These are phyloP conservation scores for Leucophenga varia DNA, from an alignment of 1,140 invertebrate species.

Conservation along the genomic window DNA sequence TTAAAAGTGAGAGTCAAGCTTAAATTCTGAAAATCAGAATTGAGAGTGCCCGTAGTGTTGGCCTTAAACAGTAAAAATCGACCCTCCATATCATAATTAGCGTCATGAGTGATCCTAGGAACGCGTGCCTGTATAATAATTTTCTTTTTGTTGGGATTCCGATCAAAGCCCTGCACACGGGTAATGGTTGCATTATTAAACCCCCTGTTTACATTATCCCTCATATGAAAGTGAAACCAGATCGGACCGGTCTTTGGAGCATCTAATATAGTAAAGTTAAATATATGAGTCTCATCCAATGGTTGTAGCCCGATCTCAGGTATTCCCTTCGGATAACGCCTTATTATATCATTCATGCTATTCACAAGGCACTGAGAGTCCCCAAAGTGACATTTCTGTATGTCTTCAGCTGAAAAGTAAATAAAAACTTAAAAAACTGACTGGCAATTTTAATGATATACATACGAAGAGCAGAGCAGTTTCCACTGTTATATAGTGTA, in stretches of 20 bases:
- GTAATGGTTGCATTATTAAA: constrained; percentile 28
- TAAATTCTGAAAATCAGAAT: constrained; percentile 30
- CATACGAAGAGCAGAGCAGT: constrained; percentile 14
- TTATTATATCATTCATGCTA: constrained; percentile 25
- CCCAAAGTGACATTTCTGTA: constrained; percentile 28
- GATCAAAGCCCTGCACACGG: constrained; percentile 24
- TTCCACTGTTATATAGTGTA: background rate
- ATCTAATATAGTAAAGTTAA: constrained; percentile 6
- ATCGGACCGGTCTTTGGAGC: constrained; percentile 9
- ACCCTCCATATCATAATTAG: too few relatives aligned
- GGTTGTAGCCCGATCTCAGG: constrained; percentile 26
- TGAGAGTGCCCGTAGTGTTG: constrained; percentile 24
- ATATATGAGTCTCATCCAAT: constrained; percentile 10
- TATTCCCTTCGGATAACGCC: constrained; percentile 29
- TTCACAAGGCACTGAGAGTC: constrained; percentile 21
- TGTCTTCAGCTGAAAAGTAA: constrained; percentile 20
- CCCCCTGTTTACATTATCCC: constrained; percentile 12
- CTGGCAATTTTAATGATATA: background rate
- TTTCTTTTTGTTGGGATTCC: constrained; percentile 14
- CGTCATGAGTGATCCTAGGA: too few relatives aligned
- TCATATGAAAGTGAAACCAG: constrained; percentile 24
- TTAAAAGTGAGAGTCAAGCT: constrained; percentile 20
- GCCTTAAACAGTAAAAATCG: constrained; percentile 13
- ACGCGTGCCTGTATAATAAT: too few relatives aligned
- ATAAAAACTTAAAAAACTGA: background rate